Base-by-base conservation (phyloP, 64 coral and sea anemone species). In the Stichodactyla mertensii region DNA sequence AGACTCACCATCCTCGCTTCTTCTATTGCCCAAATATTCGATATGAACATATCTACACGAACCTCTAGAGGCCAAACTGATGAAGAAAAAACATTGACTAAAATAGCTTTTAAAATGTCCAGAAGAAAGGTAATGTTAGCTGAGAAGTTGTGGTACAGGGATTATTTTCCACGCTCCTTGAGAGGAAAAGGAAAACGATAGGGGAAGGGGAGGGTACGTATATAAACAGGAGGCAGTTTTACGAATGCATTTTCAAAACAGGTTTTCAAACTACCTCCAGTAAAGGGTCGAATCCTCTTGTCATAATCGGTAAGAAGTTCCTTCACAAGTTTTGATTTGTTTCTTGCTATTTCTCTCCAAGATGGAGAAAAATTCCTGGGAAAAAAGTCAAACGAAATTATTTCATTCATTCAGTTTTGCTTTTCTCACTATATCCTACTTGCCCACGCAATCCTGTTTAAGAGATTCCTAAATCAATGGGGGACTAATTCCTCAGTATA, bases 21-120 rank as follows among this genome's bases (percentile, higher is more conserved):
- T 61, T 95, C 94, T 79, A 95, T 95, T 4, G 94, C 94, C 94
- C 94, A 95, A 20, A 95, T 95, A 62, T 95, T 95, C 61, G 94
- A 95, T 27, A 95, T 89, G 10, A 92, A 83, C 57, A 86, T 92
- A 51, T 95, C 94, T 0, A 95, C 94, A 18, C 87, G 78, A 19
- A 95, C 94, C 10, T 95, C 94, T 64, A 95, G 78, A 23, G 94
- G 94, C 20, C 64, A 55, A 69, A 89, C 94, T 95, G 52, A 4
- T 52, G 56, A 6, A 26, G 70, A 83, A 19, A 69, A 77, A 81
- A 1, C 14, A 55, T 10, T 53, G 54, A 55, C 4, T 52, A 81
- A 71, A 71, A 71, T 20, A 71, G 7, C 13, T 45, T 45, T 45
- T 45, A 45, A 45, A 45, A 45, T 2, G 3, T 45, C 36, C 36